Evolutionary conservation across 2,797 vertebrate species (phyloP).

Genomic region (Mionectes olivaceus): DNA sequence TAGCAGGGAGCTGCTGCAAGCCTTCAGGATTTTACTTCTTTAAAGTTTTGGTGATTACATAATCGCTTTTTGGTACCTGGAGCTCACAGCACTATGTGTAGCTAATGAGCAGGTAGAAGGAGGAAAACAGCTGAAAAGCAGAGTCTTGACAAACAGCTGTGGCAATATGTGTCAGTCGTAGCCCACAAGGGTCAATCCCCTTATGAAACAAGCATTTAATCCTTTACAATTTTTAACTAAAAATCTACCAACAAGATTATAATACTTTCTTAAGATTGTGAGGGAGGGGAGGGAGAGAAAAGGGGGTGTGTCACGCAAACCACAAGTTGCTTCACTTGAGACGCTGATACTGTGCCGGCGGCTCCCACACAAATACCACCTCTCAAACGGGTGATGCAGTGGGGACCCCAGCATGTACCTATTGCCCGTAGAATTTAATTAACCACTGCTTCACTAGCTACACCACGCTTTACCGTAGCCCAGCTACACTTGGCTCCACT

Average conservation of each 20-base stretch:
- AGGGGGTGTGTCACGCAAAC: neutral
- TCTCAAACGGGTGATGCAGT: neutral
- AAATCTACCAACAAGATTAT: slow-evolving; percentile 22
- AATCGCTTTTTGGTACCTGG: neutral
- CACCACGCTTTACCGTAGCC: neutral
- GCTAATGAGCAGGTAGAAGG: slow-evolving; percentile 56
- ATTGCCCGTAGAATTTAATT: neutral
- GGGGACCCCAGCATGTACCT: neutral
- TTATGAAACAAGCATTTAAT: slow-evolving; percentile 48
- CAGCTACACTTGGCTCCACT: neutral
- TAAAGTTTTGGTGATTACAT: slow-evolving; percentile 61
- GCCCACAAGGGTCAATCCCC: slow-evolving; percentile 44
- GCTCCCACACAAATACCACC: neutral
- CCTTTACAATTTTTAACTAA: slow-evolving; percentile 58
- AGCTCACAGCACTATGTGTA: slow-evolving; percentile 5
- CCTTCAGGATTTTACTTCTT: slow-evolving; percentile 44
- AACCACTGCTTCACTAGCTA: neutral
- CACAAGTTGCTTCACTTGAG: slow-evolving; percentile 17
- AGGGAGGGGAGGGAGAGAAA: neutral
- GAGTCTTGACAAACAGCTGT: slow-evolving; percentile 49
- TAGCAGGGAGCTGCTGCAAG: slow-evolving; percentile 23
- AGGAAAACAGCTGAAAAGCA: slow-evolving; percentile 55
- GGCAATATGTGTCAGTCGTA: neutral
- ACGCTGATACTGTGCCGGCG: neutral
- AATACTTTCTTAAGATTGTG: neutral